These are phyloP conservation scores for Drosophila kepulauana DNA, from an alignment of 1,140 invertebrate species.

Conservation along the genomic window DNA sequence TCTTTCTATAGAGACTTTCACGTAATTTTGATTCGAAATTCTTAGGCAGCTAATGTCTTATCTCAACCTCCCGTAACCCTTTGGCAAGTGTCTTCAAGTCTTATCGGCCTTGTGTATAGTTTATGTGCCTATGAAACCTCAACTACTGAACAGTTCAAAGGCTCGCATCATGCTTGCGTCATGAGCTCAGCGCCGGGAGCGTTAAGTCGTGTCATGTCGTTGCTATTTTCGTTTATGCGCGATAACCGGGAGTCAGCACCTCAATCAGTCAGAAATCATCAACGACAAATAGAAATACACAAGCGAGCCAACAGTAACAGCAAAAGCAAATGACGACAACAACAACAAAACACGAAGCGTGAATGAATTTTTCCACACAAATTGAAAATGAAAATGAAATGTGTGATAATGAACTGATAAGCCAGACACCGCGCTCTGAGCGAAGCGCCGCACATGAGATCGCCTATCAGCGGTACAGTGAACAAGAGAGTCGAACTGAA, in stretches of 20 bases:
- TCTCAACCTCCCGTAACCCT: conserved; percentile 20
- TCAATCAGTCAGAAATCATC: conserved; percentile 74
- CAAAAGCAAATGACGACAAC: not conserved
- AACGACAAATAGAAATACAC: conserved; percentile 61
- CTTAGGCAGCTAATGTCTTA: not conserved
- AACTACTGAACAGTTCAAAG: conserved; percentile 26
- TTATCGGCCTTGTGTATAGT: conserved; percentile 14
- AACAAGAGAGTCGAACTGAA: not conserved
- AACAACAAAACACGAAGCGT: conserved; percentile 57
- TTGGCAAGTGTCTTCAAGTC: conserved; percentile 6
- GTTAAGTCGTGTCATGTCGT: conserved; percentile 7
- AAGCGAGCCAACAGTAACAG: conserved; percentile 8
- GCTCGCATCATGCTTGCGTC: conserved; percentile 32
- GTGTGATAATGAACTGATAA: conserved; percentile 75
- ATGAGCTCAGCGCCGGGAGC: conserved; percentile 18
- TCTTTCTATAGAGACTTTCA: not conserved
- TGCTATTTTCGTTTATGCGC: conserved; percentile 45
- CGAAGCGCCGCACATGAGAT: conserved; percentile 63
- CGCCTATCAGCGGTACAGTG: conserved; percentile 46
- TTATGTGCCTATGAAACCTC: conserved; percentile 1
- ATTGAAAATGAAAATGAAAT: conserved; percentile 73
- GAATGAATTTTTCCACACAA: conserved; percentile 78
- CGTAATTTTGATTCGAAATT: conserved; percentile 4
- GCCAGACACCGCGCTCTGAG: conserved; percentile 40
- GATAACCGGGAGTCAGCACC: conserved; percentile 68